A percentile compares a stretch with the other conserved stretches of the same genome.
These are phyloP conservation scores for Sula dactylatra DNA, from an alignment of 2,113 vertebrate genomes.

Conservation along the genomic window DNA sequence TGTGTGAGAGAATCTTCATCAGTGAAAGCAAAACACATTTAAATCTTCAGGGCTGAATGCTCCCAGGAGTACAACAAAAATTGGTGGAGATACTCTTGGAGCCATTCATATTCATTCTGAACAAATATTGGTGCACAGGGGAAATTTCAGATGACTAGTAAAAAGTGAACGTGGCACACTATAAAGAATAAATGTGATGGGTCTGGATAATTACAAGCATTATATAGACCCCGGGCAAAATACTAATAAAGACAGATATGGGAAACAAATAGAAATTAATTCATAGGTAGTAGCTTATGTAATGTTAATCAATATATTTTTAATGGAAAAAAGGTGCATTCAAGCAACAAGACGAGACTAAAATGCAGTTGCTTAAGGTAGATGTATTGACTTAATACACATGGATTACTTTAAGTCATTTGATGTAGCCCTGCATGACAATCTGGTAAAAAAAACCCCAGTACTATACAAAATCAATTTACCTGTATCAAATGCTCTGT, in stretches of 20 bases:
- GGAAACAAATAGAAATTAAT: background rate
- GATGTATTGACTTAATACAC: background rate
- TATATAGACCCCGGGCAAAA: background rate
- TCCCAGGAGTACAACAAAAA: background rate
- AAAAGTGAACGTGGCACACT: background rate
- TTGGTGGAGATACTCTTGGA: background rate
- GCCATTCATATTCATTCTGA: background rate
- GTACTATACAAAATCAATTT: slow-evolving; percentile 29
- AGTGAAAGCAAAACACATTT: slow-evolving; percentile 20
- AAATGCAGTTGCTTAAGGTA: background rate
- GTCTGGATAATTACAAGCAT: background rate
- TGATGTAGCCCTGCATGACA: background rate
- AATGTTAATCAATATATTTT: background rate
- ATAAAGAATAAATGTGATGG: background rate
- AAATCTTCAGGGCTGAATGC: background rate
- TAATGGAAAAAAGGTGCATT: background rate
- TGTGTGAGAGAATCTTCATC: background rate
- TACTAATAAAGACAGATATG: background rate
- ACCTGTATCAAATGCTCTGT: background rate
- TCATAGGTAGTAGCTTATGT: background rate
- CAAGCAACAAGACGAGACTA: background rate
- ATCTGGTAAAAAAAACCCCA: background rate
- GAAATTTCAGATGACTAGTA: background rate
- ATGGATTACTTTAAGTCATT: background rate
- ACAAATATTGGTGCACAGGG: background rate